These are phyloP conservation scores for Harlomillsia oculata DNA, from an alignment of 1,140 invertebrate species.

Conservation along the genomic window DNA sequence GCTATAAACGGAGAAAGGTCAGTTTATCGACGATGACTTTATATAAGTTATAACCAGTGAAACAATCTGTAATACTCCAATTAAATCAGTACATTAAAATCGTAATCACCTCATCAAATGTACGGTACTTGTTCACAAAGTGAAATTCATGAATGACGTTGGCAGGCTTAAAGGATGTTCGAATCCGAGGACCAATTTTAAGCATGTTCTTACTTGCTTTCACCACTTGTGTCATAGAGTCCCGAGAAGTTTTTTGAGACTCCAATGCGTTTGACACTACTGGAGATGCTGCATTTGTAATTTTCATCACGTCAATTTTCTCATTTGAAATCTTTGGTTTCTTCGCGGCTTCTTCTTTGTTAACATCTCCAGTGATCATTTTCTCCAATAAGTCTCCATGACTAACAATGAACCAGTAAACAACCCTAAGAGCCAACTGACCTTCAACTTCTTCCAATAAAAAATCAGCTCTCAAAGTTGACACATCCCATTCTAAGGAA, in stretches of 20 bases:
- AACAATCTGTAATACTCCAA: too few species aligned
- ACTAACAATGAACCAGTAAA: slow-evolving; percentile 31
- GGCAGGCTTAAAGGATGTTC: slow-evolving; percentile 19
- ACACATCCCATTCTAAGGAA: slow-evolving; percentile 19
- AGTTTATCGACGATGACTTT: too few species aligned
- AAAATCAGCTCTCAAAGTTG: slow-evolving; percentile 27
- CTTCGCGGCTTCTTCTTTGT: background rate
- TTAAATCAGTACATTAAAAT: too few species aligned
- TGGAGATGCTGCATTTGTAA: background rate
- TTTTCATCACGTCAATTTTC: too few species aligned
- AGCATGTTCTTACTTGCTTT: slow-evolving; percentile 12
- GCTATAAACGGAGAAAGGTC: too few species aligned
- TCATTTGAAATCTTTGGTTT: background rate
- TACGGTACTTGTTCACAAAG: slow-evolving; percentile 28
- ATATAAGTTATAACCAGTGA: too few species aligned
- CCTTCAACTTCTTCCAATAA: slow-evolving; percentile 33
- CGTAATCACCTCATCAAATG: slow-evolving; percentile 36
- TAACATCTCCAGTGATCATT: slow-evolving; percentile 15
- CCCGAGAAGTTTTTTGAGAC: background rate
- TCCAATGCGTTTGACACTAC: background rate
- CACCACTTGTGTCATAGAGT: slow-evolving; percentile 2
- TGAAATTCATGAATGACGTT: slow-evolving; percentile 34
- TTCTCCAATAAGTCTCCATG: slow-evolving; percentile 27
- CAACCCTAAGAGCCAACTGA: slow-evolving; percentile 26
- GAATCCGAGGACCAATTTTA: slow-evolving; percentile 26